Conservation (phyloP, 2,888 invertebrate species). For the Dryobotodes eremita region DNA sequence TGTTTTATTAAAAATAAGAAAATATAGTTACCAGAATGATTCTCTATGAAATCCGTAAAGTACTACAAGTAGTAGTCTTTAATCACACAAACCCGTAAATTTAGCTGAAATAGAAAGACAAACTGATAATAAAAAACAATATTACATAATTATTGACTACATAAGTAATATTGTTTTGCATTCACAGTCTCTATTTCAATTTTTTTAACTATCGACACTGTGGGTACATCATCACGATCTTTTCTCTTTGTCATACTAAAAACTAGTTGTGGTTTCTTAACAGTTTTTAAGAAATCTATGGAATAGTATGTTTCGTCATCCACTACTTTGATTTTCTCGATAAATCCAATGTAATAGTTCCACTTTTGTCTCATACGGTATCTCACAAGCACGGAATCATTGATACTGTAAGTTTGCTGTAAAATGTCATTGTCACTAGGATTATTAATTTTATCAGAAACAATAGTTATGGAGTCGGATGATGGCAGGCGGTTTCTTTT, state of each 20-base stretch:
- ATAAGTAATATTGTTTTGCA: background rate
- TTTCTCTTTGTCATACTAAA: conserved; percentile 14
- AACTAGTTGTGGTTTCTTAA: conserved; percentile 20
- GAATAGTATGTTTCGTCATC: conserved; percentile 19
- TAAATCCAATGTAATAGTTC: conserved; percentile 32
- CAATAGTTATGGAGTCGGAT: no score
- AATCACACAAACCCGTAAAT: no score
- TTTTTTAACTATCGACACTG: no score
- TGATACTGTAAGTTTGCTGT: no score
- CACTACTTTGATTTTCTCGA: conserved; percentile 24
- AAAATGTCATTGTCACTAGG: no score
- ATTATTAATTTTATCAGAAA: no score
- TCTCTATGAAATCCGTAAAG: no score
- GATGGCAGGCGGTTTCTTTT: conserved; percentile 1
- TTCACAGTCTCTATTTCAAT: no score
- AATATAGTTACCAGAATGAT: no score
- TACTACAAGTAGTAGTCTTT: no score
- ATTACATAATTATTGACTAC: background rate
- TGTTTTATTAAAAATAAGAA: no score
- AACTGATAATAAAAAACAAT: conserved; percentile 5
- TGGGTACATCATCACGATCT: conserved; percentile 8
- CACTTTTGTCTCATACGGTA: conserved; percentile 31
- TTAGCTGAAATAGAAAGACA: background rate
- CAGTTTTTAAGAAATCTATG: conserved; percentile 15
- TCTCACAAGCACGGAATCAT: conserved; percentile 9